Evolutionary conservation across 2,797 vertebrate genomes (phyloP), one percentile per base, ranked within the genome.

Genomic region (Poeciliopsis presidionis): DNA sequence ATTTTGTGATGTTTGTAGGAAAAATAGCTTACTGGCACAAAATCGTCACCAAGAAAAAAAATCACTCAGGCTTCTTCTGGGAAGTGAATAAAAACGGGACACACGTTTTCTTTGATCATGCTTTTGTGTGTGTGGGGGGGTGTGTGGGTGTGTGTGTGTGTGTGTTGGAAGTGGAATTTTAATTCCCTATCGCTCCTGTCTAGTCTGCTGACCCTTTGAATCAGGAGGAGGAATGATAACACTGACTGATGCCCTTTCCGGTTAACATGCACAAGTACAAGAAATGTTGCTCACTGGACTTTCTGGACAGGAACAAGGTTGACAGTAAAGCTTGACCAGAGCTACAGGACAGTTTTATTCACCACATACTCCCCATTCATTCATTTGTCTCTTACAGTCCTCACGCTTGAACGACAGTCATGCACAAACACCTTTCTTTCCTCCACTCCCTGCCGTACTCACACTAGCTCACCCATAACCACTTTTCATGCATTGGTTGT

Each of bases 181-280:
- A 90, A 90, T 85, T 93, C 75, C 81, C 79, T 67, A 74, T 86
- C 70, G 39, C 13, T 2, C 13, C 43, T 33, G 82, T 91, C 82
- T 84, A 89, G 90, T 87, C 80, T 65, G 14, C 81, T 69, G 81
- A 67, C n/a, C 45, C 2, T 55, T 71, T 65, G 49, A 74, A 74
- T 74, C 28, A n/a, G 77, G 39, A 84, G 20, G 57, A 74, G 36
- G 76, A 78, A 78, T 18, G 6, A 79, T 47, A 84, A 83, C 47
- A 65, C 13, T 7, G 14, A 12, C 20, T 75, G 13, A 73, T 72
- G 49, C 20, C 76, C 67, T 53, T 59, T 46, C n/a, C 46, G 12
- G 41, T 33, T 9, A 33, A 25, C 36, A 39, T 16, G 9, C 61
- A n/a, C 41, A n/a, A 2, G 25, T 45, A 22, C 55, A 53, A 87